Conservation (phyloP, 2,113 vertebrate genomes). For the Notothenia rossii region DNA sequence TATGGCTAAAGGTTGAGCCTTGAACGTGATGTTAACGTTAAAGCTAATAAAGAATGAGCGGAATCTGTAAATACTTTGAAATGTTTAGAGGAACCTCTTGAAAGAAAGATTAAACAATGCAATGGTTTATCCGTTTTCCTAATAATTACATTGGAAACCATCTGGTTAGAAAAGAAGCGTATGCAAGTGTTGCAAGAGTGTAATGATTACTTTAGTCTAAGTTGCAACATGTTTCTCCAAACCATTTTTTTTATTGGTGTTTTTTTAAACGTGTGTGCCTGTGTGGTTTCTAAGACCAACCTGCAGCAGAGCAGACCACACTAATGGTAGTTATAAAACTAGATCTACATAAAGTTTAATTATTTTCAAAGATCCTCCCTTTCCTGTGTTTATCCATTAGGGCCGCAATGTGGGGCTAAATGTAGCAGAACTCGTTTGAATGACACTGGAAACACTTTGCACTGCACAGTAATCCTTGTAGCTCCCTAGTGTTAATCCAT, state of each 20-base stretch:
- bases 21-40: background rate
- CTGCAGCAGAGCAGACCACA: background rate
- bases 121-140: background rate
- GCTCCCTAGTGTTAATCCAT: slow-evolving; percentile 64
- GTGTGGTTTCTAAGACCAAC: background rate
- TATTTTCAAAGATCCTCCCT: background rate
- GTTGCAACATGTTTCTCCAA: background rate
- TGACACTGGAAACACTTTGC: slow-evolving; percentile 38
- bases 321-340: background rate
- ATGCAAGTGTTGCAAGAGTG: background rate
- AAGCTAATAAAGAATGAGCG: background rate
- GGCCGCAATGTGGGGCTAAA: slow-evolving; percentile 35
- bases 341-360: background rate
- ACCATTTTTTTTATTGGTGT: background rate
- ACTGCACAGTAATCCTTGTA: slow-evolving; percentile 32
- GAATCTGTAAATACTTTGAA: background rate
- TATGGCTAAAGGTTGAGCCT: too few species aligned
- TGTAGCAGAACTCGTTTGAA: slow-evolving; percentile 59
- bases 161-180: too few species aligned
- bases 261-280: background rate
- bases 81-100: background rate
- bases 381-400: slow-evolving; percentile 36
- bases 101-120: too few species aligned
- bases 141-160: background rate
- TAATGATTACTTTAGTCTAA: background rate